Base-by-base conservation (phyloP, 2,888 invertebrate genomes). In the Drosophila limbata region DNA sequence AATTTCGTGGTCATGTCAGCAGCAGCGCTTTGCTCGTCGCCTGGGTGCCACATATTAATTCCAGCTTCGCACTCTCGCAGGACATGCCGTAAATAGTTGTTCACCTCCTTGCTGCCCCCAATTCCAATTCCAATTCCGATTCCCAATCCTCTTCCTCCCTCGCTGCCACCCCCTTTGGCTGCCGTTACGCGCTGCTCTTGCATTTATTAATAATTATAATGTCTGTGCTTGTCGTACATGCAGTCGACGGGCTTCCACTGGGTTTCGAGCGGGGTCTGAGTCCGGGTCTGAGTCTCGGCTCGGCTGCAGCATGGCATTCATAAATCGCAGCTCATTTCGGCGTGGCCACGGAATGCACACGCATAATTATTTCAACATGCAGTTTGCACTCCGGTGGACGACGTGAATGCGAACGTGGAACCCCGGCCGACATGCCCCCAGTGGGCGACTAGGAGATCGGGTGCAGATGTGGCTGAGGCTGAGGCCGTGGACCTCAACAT, bases 31-130 rank as follows among this genome's bases (percentile, higher is more conserved):
- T 79, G 67, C 55, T 71, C 62, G 66, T 69, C 69, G 73, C 66
- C 64, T 52, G 84, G 86, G 91, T 90, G 90, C 90, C 86, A 91
- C 90, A 91, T 90, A 89, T 91, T 90, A 90, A 91, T 91, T 79
- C 90, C 89, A 79, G 72, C 84, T 89, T 90, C 86, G 85, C 91
- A 90, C 90, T 82, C 83, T 69, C 50, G 69, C 72, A 39, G 76
- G 51, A 88, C 86, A 89, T 90, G 82, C 90, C 90, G 80, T 89
- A 86, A 91, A 90, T 91, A 90, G 87, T 88, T 90, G 79, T 68
- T 61, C 60, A 31, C 60, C 72, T 61, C 62, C 62, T 47, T 11
- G 28, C 8, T 5, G 28, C 28, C 8, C 8, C n/a, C 31, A 53
- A 35, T 44, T 37, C 39, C 35, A 35, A 1, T 42, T 10, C 13